A percentile compares a stretch with the other conserved stretches of the same genome.
These are phyloP conservation scores for Panagrolaimus sp. DNA, from an alignment of 1,140 invertebrate species.

Conservation along the genomic window DNA sequence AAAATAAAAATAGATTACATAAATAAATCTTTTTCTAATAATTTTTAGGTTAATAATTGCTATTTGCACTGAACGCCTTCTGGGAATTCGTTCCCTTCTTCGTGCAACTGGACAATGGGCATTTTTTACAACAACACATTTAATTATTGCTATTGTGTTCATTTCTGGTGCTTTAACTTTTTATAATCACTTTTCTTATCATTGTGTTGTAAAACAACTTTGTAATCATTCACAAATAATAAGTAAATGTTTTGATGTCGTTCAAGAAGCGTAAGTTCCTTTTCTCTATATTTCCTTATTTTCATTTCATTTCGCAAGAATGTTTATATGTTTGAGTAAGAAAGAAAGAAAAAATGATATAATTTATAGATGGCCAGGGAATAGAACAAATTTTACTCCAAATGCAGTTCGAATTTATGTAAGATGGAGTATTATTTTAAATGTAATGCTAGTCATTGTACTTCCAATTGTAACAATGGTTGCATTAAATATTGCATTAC, in stretches of 20 bases:
- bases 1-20: neutral
- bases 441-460: conserved; percentile 38
- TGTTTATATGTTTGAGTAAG: neutral
- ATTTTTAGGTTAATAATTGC: conserved; percentile 42
- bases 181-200: conserved; percentile 44
- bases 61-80: conserved; percentile 42
- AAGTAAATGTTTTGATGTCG: conserved; percentile 40
- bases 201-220: conserved; percentile 39
- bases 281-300: too few species aligned
- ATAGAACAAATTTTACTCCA: conserved; percentile 42
- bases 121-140: conserved; percentile 27
- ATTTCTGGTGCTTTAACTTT: conserved; percentile 39
- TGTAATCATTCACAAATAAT: conserved; percentile 39
- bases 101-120: conserved; percentile 25
- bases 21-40: neutral
- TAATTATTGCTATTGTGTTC: conserved; percentile 35
- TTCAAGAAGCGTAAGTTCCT: conserved; percentile 36
- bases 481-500: conserved; percentile 33
- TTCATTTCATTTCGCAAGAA: neutral
- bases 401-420: conserved; percentile 36
- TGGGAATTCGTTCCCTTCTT: conserved; percentile 42
- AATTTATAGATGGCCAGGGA: conserved; percentile 37
- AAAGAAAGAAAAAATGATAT: conserved; percentile 5
- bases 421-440: conserved; percentile 36
- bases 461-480: conserved; percentile 44